These are phyloP conservation scores for Dendrophyllia cribrosa DNA, from an alignment of 64 coral and sea anemone species.

Conservation along the genomic window DNA sequence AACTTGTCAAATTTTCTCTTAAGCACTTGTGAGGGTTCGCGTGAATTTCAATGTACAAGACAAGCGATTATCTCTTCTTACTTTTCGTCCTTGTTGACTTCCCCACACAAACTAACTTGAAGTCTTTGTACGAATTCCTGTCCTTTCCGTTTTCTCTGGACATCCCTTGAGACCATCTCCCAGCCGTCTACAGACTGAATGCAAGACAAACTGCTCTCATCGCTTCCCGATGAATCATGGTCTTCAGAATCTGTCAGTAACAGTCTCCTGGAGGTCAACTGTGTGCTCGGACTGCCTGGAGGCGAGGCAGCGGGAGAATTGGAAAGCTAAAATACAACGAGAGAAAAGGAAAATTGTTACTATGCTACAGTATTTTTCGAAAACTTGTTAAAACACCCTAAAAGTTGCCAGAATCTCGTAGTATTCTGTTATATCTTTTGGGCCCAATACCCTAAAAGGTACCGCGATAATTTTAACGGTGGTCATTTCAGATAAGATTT, in stretches of 20 bases:
- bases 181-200: conserved; percentile 16
- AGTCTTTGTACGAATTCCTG: conserved; percentile 71
- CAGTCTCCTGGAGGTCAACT: not conserved
- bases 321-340: not conserved
- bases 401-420: too few relatives aligned
- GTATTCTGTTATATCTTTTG: too few relatives aligned
- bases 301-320: not conserved
- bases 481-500: too few relatives aligned
- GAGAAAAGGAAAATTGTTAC: not conserved
- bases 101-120: conserved; percentile 38
- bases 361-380: too few relatives aligned
- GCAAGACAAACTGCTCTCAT: conserved; percentile 42
- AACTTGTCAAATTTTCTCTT: too few relatives aligned
- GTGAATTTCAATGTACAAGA: not conserved
- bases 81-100: conserved; percentile 29
- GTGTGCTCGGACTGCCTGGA: not conserved
- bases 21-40: too few relatives aligned
- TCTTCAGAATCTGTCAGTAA: not conserved
- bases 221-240: conserved; percentile 43
- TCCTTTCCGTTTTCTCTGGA: conserved; percentile 55
- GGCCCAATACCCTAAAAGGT: too few relatives aligned
- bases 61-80: not conserved
- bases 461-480: too few relatives aligned
- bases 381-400: too few relatives aligned
- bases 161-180: conserved; percentile 48